phyloP scores from a whole-genome alignment of 2,888 invertebrate species.

The Odontocerum albicorne region DNA sequence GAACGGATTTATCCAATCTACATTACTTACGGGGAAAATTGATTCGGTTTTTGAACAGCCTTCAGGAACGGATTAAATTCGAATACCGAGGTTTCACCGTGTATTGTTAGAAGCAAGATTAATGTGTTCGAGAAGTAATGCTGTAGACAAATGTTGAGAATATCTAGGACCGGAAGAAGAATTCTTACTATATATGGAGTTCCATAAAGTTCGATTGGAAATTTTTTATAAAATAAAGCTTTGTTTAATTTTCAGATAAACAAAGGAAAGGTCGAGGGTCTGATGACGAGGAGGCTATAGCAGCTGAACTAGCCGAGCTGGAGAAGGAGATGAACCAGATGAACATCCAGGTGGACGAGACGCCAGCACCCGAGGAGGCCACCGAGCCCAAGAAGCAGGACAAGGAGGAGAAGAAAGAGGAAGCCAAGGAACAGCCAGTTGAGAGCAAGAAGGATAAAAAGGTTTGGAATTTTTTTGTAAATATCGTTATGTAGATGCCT shows the following conservation, averaged over 20 bases:
- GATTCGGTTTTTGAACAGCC: too few species aligned
- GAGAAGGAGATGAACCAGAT: constrained; percentile 46
- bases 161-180: too few species aligned
- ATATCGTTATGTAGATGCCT: too few species aligned
- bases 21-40: too few species aligned
- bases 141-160: too few species aligned
- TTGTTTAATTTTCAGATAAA: constrained; percentile 41
- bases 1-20: too few species aligned
- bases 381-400: constrained; percentile 41
- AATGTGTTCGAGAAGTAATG: too few species aligned
- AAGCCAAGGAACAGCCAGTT: constrained; percentile 27
- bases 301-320: constrained; percentile 53
- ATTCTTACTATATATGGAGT: too few species aligned
- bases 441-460: constrained; percentile 22
- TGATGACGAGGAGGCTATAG: constrained; percentile 45
- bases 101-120: too few species aligned
- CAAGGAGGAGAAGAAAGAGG: constrained; percentile 25
- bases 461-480: not conserved
- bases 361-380: constrained; percentile 43
- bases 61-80: too few species aligned
- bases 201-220: too few species aligned
- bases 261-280: constrained; percentile 45
- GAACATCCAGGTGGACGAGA: constrained; percentile 41
- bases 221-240: constrained; percentile 6
- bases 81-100: too few species aligned